Conservation (phyloP, 23 tunicate genomes). For the Ciona savignyi region DNA sequence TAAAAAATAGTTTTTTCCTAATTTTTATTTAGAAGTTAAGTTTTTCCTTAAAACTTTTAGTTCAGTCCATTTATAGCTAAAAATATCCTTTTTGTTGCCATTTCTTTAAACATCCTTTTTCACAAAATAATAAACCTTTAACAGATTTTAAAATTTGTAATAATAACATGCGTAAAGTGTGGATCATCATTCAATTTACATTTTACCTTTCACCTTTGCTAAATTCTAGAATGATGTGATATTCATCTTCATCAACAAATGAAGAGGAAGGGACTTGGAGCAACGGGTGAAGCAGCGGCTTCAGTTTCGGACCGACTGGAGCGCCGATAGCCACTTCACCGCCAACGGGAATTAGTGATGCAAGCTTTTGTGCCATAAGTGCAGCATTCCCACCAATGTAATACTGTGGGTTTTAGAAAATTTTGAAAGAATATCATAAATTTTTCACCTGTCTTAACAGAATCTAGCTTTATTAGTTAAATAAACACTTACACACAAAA, state of each 20-base stretch:
- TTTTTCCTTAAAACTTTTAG: not conserved
- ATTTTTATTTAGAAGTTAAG: not conserved
- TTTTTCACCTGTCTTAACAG: no score
- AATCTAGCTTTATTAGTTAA: no score
- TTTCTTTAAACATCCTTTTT: no score
- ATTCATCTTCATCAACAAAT: conserved; percentile 55
- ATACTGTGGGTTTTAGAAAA: conserved; percentile 19
- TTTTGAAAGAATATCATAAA: not conserved
- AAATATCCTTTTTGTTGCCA: no score
- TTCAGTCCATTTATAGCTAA: not conserved
- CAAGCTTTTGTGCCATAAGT: conserved; percentile 76
- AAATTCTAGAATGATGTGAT: conserved; percentile 82
- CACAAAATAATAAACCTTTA: no score
- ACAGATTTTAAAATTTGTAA: no score
- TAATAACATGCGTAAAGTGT: no score
- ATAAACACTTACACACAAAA: no score
- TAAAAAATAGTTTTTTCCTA: no score
- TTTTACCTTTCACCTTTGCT: conserved; percentile 55
- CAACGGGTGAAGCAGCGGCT: conserved; percentile 38
- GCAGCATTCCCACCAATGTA: conserved; percentile 94
- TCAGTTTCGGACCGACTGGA: conserved; percentile 68
- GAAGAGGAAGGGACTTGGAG: conserved; percentile 12
- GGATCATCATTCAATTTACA: no score
- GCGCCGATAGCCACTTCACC: conserved; percentile 53
- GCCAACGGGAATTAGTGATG: conserved; percentile 11